These are phyloP conservation scores for Tetragonula clypearis DNA, from an alignment of 1,140 invertebrate species.

Conservation along the genomic window DNA sequence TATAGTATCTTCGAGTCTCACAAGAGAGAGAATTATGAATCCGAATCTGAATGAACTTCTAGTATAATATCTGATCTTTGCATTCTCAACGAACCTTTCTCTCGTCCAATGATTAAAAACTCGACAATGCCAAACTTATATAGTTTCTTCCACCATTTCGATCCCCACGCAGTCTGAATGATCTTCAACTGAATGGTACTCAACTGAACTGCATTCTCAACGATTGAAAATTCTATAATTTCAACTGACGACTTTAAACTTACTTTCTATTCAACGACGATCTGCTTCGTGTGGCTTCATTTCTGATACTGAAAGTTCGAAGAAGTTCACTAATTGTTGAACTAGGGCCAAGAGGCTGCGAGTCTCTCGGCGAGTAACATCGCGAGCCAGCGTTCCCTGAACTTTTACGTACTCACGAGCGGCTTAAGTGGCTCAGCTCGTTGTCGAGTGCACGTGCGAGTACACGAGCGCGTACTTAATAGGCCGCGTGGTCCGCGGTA, in stretches of 20 bases:
- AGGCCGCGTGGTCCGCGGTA: constrained; percentile 26
- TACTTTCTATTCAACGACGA: background rate
- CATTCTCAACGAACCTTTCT: no score
- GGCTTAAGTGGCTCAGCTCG: constrained; percentile 13
- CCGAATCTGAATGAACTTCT: no score
- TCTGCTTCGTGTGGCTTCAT: background rate
- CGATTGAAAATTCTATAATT: background rate
- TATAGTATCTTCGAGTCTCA: no score
- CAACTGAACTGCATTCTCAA: no score
- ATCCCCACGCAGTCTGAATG: no score
- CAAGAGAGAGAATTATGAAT: no score
- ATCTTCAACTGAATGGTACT: no score
- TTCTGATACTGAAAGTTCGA: background rate
- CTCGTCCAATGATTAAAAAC: no score
- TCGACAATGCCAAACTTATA: no score
- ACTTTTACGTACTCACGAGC: constrained; percentile 19
- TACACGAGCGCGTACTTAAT: constrained; percentile 35
- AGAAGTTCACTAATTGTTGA: background rate
- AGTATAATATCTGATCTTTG: no score
- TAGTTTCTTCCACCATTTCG: no score
- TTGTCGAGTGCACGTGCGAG: constrained; percentile 3
- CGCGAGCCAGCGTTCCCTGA: background rate
- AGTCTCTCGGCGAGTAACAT: background rate
- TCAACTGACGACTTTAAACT: background rate
- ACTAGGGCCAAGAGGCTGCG: background rate